Evolutionary conservation across 2,888 invertebrate species (phyloP), one percentile per base, ranked within the genome.

Genomic region (Patella caerulea): DNA sequence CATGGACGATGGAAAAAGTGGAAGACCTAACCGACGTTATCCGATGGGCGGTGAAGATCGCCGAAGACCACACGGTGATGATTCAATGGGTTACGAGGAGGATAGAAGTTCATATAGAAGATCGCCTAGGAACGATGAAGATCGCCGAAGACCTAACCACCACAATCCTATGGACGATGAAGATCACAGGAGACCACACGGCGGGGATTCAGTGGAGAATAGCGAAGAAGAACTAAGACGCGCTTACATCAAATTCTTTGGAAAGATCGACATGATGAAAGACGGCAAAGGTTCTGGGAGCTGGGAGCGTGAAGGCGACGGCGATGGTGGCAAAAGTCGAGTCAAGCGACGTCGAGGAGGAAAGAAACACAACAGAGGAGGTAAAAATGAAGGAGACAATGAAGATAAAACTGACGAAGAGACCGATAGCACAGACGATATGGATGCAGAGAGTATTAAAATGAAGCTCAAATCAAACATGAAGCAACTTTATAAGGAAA

Each of bases 221-320:
- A 45, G 45, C 45, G 45, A 45, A 45, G 65, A 65, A 24, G 65
- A 65, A 11, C 19, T 19, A 17, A 19, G 65, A 65, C 19, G 65
- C 12, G 65, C 65, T 65, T 65, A 65, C 24, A 24, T 65, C 65
- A 65, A 24, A 14, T 65, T 65, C 65, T 65, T 65, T 65, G 65
- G 65, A 2, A 65, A 24, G 24, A 24, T 65, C 65, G 24, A 65
- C 19, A 24, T 65, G 65, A 65, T 65, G 65, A 65, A 65, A 24
- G 65, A 24, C 14, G 9, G 1, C 9, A 45, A 45, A 45, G 19
- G 19, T 9, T 24, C 3, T 24, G 65, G 24, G 24, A 65, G 19
- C 19, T 24, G 19, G 65, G 65, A 65, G 3, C 65, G 65, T 11
- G 65, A 65, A 24, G 19, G 24, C 19, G 24, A 24, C 19, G 19